Evolutionary conservation across 2,797 vertebrate genomes (phyloP), one percentile per base, ranked within the genome.

Genomic region (Tauraco hartlaubi): DNA sequence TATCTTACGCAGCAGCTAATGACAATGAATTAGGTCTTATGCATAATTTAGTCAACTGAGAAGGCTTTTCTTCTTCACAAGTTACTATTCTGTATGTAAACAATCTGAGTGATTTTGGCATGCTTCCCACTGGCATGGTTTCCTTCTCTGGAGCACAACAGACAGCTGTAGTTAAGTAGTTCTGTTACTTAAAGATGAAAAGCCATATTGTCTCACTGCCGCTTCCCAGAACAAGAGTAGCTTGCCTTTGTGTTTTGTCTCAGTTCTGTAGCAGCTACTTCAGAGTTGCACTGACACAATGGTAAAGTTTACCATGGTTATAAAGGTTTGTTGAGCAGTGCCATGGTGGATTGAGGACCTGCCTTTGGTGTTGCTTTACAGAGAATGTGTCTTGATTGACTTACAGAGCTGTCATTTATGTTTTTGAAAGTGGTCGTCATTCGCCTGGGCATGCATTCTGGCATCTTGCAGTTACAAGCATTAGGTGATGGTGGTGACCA

Each of bases 121-220:
- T 2, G 2, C 22, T 79, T 95, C 64, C 68, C 20, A 29, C 29
- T 64, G 63, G 49, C 35, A 15, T 8, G 7, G 10, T 58, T 92
- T 79, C 52, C 37, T 90, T 85, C 63, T 94, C 25, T 71, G 3
- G 49, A 82, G 52, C n/a, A 35, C 39, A 78, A 22, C 6, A 44
- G 78, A 59, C 66, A 71, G 39, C n/a, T 86, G 35, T 41, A 89
- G 56, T 58, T 82, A 87, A 76, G 39, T 48, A 61, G 26, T 64
- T 94, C 8, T 48, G 44, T 86, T 94, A 55, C 43, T 85, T 79
- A 68, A 81, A 85, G 75, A 79, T 88, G 79, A 92, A 92, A 91
- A 84, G 15, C 41, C 21, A 2, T 41, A 33, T 52, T 74, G 44
- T 80, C 22, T 76, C 3, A 1, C 35, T 59, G 39, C 29, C 15